These are phyloP conservation scores for Whitmania pigra DNA, from an alignment of 1,140 invertebrate species.

Conservation along the genomic window DNA sequence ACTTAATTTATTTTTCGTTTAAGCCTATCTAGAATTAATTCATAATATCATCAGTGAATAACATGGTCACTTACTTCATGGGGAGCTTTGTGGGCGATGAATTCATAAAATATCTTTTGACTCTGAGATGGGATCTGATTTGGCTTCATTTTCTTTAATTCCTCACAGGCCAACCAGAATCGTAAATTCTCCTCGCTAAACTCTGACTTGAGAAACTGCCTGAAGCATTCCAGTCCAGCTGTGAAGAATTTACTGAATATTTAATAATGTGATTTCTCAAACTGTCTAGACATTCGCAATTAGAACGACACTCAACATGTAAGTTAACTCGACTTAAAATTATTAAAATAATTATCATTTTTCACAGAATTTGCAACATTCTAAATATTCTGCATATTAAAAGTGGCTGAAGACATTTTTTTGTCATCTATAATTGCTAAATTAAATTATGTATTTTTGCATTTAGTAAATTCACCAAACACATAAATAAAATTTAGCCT, in stretches of 20 bases:
- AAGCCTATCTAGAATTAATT: no score
- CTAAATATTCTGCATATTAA: no score
- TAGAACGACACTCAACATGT: background rate
- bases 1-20: no score
- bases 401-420: no score
- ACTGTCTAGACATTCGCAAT: conserved; percentile 13
- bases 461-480: no score
- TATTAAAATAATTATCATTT: no score
- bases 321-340: no score
- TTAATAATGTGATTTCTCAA: conserved; percentile 17
- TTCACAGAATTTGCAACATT: no score
- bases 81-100: conserved; percentile 48
- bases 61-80: conserved; percentile 43
- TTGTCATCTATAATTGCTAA: no score
- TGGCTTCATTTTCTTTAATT: conserved; percentile 43
- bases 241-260: conserved; percentile 24
- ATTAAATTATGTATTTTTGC: no score
- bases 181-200: conserved; percentile 54
- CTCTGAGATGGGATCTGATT: conserved; percentile 45
- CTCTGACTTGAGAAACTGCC: conserved; percentile 49
- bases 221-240: conserved; percentile 50
- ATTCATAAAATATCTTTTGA: conserved; percentile 49
- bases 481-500: conserved; percentile 29
- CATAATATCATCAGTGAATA: no score
- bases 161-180: conserved; percentile 53